Percentiles rank a stretch among this genome's conserved stretches.
Evolutionary conservation across 2,113 vertebrate genomes (phyloP).

Genomic region (Rhinichthys klamathensis): DNA sequence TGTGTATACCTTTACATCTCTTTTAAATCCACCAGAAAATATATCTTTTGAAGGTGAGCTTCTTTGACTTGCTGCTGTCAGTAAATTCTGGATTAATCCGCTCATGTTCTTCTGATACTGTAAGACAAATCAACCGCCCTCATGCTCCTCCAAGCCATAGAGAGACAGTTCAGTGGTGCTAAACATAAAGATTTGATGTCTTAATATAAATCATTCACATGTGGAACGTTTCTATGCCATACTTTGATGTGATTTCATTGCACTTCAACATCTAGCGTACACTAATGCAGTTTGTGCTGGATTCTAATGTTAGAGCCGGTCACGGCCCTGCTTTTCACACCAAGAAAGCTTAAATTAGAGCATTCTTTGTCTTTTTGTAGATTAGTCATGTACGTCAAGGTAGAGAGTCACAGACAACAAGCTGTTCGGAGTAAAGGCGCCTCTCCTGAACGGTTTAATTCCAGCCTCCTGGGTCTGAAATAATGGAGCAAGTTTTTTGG

Average conservation of each 20-base stretch:
- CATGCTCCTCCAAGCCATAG: slow-evolving; percentile 8
- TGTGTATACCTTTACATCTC: background rate
- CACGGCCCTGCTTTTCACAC: background rate
- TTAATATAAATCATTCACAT: slow-evolving; percentile 13
- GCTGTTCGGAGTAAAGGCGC: slow-evolving; percentile 2
- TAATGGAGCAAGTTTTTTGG: slow-evolving; percentile 18
- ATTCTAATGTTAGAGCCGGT: background rate
- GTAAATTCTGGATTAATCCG: slow-evolving; percentile 36
- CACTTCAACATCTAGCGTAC: background rate
- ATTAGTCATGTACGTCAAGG: slow-evolving; percentile 34
- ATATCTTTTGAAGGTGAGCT: background rate
- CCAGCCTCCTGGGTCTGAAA: slow-evolving; percentile 34
- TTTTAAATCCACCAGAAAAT: background rate
- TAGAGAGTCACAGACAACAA: slow-evolving; percentile 17
- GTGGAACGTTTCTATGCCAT: slow-evolving; percentile 3
- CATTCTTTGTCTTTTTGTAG: slow-evolving; percentile 28
- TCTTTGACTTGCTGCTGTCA: slow-evolving; percentile 27
- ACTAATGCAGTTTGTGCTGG: slow-evolving; percentile 31
- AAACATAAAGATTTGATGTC: slow-evolving; percentile 33
- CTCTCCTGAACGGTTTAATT: slow-evolving; percentile 33
- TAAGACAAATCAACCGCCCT: slow-evolving; percentile 16
- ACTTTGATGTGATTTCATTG: slow-evolving; percentile 16
- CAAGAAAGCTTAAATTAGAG: slow-evolving; percentile 1
- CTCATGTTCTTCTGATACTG: slow-evolving; percentile 25
- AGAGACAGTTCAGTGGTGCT: background rate